These are phyloP conservation scores for Trissoscelio sp. DNA, from an alignment of 2,888 invertebrate genomes.

Conservation along the genomic window DNA sequence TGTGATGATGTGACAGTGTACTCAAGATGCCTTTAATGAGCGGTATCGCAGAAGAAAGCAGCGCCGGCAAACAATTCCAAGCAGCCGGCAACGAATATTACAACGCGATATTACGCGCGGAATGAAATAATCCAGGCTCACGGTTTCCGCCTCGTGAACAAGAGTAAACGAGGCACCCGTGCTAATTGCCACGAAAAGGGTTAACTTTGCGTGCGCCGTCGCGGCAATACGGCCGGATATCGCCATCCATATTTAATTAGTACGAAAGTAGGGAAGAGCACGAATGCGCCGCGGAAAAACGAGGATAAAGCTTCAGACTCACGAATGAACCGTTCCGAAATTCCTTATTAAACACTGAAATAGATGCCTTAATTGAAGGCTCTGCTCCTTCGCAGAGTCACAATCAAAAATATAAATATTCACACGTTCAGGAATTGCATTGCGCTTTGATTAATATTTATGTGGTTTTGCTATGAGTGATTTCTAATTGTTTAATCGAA, in stretches of 20 bases:
- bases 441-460: too few relatives aligned
- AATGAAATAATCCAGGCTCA: constrained; percentile 80
- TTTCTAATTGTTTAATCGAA: too few relatives aligned
- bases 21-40: constrained; percentile 70
- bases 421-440: too few relatives aligned
- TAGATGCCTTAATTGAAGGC: constrained; percentile 50
- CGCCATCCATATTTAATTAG: constrained; percentile 81
- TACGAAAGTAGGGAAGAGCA: constrained; percentile 66
- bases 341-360: constrained; percentile 56
- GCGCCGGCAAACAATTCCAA: constrained; percentile 79
- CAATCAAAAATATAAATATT: constrained; percentile 20
- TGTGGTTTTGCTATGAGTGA: too few relatives aligned
- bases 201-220: constrained; percentile 75
- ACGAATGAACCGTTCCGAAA: constrained; percentile 51
- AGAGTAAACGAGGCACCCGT: constrained; percentile 79
- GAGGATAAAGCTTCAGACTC: constrained; percentile 52
- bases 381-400: neutral
- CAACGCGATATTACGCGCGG: constrained; percentile 80
- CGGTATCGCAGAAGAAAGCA: constrained; percentile 70
- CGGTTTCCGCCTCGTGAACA: constrained; percentile 77
- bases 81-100: constrained; percentile 81
- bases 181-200: constrained; percentile 82
- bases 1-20: constrained; percentile 66
- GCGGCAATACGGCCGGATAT: constrained; percentile 74
- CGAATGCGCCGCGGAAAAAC: constrained; percentile 69